Evolutionary conservation across 2,113 vertebrate species (phyloP), one percentile per base, ranked within the genome.

Genomic region (Daubentonia madagascariensis): DNA sequence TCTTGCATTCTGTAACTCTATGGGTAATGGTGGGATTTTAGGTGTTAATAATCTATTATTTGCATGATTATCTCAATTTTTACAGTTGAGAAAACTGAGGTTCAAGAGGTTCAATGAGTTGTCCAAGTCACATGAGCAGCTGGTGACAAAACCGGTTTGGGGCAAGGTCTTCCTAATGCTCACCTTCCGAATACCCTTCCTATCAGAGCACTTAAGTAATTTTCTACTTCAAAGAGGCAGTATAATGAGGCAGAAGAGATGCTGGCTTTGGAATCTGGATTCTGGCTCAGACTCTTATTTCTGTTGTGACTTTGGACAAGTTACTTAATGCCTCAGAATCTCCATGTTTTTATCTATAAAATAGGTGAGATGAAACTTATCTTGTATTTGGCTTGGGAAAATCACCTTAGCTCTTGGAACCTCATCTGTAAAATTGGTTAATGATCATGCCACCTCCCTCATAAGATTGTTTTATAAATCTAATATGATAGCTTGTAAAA

Each of bases 321-420:
- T 76, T n/a, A 45, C 23, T 78, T 48, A 48, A n/a, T 7, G 50
- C 35, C 37, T 81, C 23, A n/a, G 20, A 22, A 43, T 10, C 48
- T 85, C 16, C 14, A 17, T 12, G 6, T 52, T 52, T 92, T 37
- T 23, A 61, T 61, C 10, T 48, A 22, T 37, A 54, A 85, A 81
- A 50, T 8, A 37, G 54, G 22, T n/a, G 50, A 87, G 48, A 50
- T 75, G 48, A 59, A 43, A 87, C 13, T 85, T 63, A 14, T 28
- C 25, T 81, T 52, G 63, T 59, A 52, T 86, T 93, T 93, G 68
- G 37, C 86, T 37, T 95, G 61, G 80, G 61, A 91, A 96, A 97
- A 54, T 32, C 40, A 89, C 68, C 22, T 81, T 30, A 23, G 8
- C 59, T 95, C 68, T 94, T 61, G 30, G 59, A 52, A 37, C 16